Conservation (phyloP, 2,113 vertebrate species). For the Stegostoma tigrinum region DNA sequence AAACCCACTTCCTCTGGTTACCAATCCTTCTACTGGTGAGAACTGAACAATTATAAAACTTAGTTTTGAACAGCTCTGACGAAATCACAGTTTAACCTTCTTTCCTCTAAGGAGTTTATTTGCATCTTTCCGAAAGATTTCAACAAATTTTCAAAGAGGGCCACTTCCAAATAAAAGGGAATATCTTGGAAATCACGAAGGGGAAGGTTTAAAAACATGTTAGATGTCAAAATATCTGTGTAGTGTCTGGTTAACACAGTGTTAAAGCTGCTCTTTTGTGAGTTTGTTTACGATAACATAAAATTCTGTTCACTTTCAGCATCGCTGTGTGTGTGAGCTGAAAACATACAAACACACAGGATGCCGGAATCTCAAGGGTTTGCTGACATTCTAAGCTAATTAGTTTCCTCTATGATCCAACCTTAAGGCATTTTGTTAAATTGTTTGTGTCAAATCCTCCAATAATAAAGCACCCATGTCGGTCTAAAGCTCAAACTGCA, state of each 20-base stretch:
- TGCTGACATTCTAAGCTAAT: background rate
- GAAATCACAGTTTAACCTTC: background rate
- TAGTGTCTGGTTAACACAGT: background rate
- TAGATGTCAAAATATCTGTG: background rate
- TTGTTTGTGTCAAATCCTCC: background rate
- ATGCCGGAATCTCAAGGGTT: background rate
- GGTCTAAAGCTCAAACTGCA: background rate
- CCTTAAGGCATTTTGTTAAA: background rate
- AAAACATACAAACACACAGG: background rate
- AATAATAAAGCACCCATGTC: background rate
- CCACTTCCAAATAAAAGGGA: background rate
- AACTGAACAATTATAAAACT: background rate
- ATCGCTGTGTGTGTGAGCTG: background rate
- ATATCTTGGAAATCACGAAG: background rate
- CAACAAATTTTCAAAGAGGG: background rate
- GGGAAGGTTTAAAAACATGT: background rate
- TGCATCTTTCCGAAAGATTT: background rate
- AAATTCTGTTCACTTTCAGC: background rate
- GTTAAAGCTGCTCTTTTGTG: background rate
- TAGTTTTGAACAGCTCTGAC: background rate
- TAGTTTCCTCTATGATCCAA: background rate
- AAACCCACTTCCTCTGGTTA: background rate
- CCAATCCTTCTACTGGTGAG: background rate
- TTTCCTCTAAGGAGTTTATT: background rate
- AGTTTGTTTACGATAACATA: background rate